phyloP scores from a whole-genome alignment of 2,888 invertebrate species.

The Limenitis camilla region DNA sequence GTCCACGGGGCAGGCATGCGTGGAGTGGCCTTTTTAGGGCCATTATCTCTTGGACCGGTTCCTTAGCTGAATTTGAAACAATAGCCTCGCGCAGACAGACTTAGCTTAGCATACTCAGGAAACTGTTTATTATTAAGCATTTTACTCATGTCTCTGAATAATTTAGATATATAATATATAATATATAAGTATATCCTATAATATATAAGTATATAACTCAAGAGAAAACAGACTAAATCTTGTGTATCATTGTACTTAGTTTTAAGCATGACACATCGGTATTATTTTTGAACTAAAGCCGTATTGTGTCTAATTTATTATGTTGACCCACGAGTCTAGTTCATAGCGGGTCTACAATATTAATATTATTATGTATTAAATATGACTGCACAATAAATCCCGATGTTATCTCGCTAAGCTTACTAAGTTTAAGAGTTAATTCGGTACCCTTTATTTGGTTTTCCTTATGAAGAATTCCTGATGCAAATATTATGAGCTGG shows the following conservation, averaged over 20 bases:
- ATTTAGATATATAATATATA: too few relatives aligned
- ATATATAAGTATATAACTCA: too few relatives aligned
- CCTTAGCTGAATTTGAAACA: constrained; percentile 64
- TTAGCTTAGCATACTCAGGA: constrained; percentile 42
- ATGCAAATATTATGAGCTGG: constrained; percentile 41
- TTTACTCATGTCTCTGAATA: too few relatives aligned
- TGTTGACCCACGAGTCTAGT: constrained; percentile 7
- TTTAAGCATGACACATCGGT: too few relatives aligned
- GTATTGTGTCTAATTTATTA: constrained; percentile 11
- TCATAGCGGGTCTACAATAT: constrained; percentile 9
- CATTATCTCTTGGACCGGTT: constrained; percentile 63
- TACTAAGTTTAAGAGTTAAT: constrained; percentile 7
- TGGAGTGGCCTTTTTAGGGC: constrained; percentile 45
- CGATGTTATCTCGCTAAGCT: constrained; percentile 42
- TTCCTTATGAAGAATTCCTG: constrained; percentile 31
- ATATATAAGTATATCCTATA: too few relatives aligned
- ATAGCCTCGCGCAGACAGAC: constrained; percentile 44
- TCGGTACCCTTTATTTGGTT: constrained; percentile 29
- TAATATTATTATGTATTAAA: constrained; percentile 44
- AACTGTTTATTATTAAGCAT: too few relatives aligned
- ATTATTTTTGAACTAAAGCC: neutral
- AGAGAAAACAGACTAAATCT: too few relatives aligned
- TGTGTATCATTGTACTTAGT: too few relatives aligned
- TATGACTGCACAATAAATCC: constrained; percentile 57
- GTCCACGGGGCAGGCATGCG: constrained; percentile 37